Evolutionary conservation across 2,113 vertebrate genomes (phyloP), one percentile per base, ranked within the genome.

Genomic region (Rhea pennata): DNA sequence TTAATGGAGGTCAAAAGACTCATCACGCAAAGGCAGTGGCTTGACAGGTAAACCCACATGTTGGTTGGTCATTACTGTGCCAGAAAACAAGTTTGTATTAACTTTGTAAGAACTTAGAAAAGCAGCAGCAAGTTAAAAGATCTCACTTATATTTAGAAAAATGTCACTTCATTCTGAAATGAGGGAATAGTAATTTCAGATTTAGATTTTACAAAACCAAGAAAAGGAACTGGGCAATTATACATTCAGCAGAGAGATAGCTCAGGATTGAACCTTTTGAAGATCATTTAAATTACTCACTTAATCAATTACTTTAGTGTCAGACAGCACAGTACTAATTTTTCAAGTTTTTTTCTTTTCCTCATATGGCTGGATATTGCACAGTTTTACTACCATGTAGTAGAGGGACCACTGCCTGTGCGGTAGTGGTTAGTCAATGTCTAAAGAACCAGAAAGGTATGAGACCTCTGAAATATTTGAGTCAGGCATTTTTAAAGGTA

Each of bases 221-320:
- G n/a, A 40, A 84, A 65, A 88, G 19, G 20, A 75, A 36, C 15
- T 65, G 44, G 16, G 23, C 33, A 66, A 14, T 72, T 40, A 27
- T 5, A 53, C 12, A 23, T 58, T 84, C 44, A 93, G 27, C 8
- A 67, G 17, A 66, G 58, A 87, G 5, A 33, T 75, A 72, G 4
- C 1, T 72, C 33, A 62, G 5, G 6, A 12, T 61, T 78, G 50
- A 92, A 67, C 10, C 4, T 62, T 69, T 40, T 53, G 16, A 92
- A 90, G 54, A 75, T 71, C 66, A 89, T 69, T 84, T 66, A 72
- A 87, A 66, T 26, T 92, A 29, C 62, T 50, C 4, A 71, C 84
- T 79, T 65, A 74, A 71, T 66, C 36, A 66, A 46, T 88, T 86
- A 77, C 29, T 29, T 83, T 80, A 56, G 59, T 83, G 74, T 24